Percentiles rank a stretch among this genome's conserved stretches.
Evolutionary conservation across 2,797 vertebrate genomes (phyloP).

Genomic region (Karalla daura): DNA sequence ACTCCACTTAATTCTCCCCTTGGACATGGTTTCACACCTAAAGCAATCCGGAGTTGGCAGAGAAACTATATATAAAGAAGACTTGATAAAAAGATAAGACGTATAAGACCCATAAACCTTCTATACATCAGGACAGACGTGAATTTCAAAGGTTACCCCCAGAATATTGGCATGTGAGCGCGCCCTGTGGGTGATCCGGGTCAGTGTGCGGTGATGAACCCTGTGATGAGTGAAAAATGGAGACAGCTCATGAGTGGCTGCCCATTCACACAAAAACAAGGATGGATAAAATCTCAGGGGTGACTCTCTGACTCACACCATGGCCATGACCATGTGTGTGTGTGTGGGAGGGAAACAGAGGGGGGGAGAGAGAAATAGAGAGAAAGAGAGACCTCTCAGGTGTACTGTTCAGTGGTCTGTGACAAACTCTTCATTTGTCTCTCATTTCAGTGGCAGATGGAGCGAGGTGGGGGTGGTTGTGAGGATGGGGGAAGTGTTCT

Average conservation of each 20-base stretch:
- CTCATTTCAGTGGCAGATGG: conserved; percentile 35
- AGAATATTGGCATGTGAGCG: not conserved
- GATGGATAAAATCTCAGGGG: conserved; percentile 56
- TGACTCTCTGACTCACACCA: conserved; percentile 43
- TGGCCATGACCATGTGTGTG: conserved; percentile 10
- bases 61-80: not conserved
- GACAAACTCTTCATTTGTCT: conserved; percentile 63
- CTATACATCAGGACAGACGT: not conserved
- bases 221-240: conserved; percentile 49
- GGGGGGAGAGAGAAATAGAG: not conserved
- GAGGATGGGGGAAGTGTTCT: too few species aligned
- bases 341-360: not conserved
- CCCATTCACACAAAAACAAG: conserved; percentile 39
- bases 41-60: too few species aligned
- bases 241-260: conserved; percentile 42
- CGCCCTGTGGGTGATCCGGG: not conserved
- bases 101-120: not conserved
- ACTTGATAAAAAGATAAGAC: too few species aligned
- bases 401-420: conserved; percentile 46
- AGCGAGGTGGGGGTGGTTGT: too few species aligned
- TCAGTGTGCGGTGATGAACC: conserved; percentile 22
- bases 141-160: not conserved
- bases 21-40: not conserved
- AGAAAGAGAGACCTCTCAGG: conserved; percentile 43
- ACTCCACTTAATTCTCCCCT: not conserved